Evolutionary conservation across 2,888 invertebrate species (phyloP), one percentile per base, ranked within the genome.

Genomic region (Lamproptera curius): DNA sequence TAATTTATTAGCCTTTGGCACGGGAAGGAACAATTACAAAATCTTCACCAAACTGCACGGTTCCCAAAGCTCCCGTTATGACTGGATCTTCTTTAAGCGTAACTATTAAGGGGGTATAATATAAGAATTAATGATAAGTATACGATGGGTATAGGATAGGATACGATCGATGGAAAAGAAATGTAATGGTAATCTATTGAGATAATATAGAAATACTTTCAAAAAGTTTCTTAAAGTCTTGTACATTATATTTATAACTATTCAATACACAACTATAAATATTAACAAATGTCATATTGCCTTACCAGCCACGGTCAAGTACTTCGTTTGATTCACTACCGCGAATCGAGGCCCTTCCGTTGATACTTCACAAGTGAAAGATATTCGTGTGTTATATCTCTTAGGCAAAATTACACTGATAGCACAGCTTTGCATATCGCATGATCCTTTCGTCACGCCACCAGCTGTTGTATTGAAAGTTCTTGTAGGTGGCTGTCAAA

Each of bases 341-440:
- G 83, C 86, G 42, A 87, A 87, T 56, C 86, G 61, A 0, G 86
- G 86, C 0, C 86, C 80, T 33, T 87, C 86, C 0, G 83, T 77
- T 6, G 86, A 86, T 0, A 86, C 86, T 51, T 87, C 86, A 42
- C 86, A 87, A 0, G 80, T 85, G 57, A 83, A 87, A 0, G 79
- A 69, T 3, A 83, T 66, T 53, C 70, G 68, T 0, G 75, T 70
- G 53, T 83, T 82, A 57, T 73, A 82, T 20, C 61, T 64, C 55
- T 62, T 72, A 0, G 86, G 84, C 0, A 86, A 67, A 0, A 65
- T 61, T 10, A 85, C 77, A 46, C 66, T 73, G 60, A 87, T 78
- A 15, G 75, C 60, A 42, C 86, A 87, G 57, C 74, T 80, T 56
- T 77, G 72, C 39, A 67, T 54, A 53, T 77, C 72, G 57, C 86